Evolutionary conservation across 2,113 vertebrate species (phyloP).

Genomic region (Hypocryptadius cinnamomeus): DNA sequence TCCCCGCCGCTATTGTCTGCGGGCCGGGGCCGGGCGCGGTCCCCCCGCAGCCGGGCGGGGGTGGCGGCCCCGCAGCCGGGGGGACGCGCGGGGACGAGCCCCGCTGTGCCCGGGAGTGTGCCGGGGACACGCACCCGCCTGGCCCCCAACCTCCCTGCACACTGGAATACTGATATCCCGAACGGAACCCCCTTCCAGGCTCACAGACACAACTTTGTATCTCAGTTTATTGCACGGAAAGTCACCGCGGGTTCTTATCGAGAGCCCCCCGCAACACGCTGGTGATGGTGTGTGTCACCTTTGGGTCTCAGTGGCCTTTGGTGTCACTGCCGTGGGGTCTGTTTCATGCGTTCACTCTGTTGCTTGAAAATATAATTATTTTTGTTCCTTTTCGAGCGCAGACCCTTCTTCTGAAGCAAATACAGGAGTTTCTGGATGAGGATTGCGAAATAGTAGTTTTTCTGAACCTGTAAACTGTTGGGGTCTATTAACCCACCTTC

Average conservation of each 20-base stretch:
- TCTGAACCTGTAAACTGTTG: not conserved
- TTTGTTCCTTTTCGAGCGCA: not conserved
- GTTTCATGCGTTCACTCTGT: not conserved
- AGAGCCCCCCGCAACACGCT: rapidly evolving
- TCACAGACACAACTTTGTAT: not conserved
- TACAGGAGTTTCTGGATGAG: not conserved
- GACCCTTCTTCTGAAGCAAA: not conserved
- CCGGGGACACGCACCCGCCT: not conserved
- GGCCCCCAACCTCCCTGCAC: not conserved
- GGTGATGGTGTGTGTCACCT: not conserved
- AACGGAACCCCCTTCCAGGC: no score
- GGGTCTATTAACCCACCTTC: not conserved
- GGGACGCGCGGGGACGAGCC: not conserved
- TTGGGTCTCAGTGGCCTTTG: not conserved
- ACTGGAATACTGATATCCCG: rapidly evolving
- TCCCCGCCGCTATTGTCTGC: constrained; percentile 21
- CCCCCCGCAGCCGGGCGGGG: not conserved
- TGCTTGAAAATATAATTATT: not conserved
- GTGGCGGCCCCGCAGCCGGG: not conserved
- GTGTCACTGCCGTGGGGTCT: not conserved
- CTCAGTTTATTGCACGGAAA: not conserved
- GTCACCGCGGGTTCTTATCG: rapidly evolving
- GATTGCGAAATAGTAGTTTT: not conserved
- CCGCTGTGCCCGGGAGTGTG: not conserved
- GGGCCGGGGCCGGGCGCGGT: not conserved